These are phyloP conservation scores for Parotia lawesii DNA, from an alignment of 2,113 vertebrate genomes.

Conservation along the genomic window DNA sequence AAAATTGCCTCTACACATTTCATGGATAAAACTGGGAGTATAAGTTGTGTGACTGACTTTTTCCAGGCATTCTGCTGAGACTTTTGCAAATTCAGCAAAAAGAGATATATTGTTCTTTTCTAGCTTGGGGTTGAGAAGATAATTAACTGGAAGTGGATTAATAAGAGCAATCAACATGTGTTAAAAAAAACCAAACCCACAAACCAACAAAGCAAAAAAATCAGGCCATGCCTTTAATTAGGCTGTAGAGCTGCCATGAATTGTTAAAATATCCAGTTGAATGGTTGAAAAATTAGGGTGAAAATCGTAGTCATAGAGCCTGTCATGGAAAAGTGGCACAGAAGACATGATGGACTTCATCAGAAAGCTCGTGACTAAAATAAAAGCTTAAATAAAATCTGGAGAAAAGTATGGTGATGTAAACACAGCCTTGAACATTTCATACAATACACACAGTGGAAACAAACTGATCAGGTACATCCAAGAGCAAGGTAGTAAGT, in stretches of 20 bases:
- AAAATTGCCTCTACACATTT: neutral
- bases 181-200: neutral
- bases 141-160: slow-evolving; percentile 1
- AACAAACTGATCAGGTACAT: neutral
- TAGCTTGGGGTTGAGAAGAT: neutral
- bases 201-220: neutral
- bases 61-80: neutral
- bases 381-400: neutral
- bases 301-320: neutral
- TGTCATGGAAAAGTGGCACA: neutral
- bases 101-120: neutral
- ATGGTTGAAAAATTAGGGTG: neutral
- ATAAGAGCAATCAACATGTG: neutral
- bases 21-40: neutral
- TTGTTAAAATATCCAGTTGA: neutral
- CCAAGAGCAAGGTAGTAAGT: neutral
- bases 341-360: neutral
- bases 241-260: neutral
- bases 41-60: neutral
- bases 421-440: neutral
- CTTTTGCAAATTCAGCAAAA: neutral
- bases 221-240: neutral
- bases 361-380: neutral
- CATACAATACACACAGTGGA: neutral
- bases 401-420: neutral